These are phyloP conservation scores for Pseudorhiza aurosa DNA, from an alignment of 30 jellyfish, hydroid and myxozoan species.

Conservation along the genomic window DNA sequence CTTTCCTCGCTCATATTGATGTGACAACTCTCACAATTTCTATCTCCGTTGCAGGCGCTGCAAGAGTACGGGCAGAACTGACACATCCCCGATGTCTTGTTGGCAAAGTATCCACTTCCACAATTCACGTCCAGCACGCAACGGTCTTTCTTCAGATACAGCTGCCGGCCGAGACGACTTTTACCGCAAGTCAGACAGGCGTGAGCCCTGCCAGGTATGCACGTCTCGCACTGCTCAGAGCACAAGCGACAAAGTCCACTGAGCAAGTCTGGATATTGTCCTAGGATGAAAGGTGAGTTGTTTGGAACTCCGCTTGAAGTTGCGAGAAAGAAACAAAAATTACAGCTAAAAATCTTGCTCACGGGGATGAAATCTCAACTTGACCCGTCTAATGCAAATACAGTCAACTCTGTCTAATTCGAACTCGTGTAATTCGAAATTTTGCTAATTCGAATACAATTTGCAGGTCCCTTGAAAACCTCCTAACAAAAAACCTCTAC, in stretches of 20 bases:
- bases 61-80: conserved; percentile 88
- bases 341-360: too few relatives aligned
- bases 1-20: conserved; percentile 51
- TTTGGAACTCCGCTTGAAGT: too few relatives aligned
- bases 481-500: too few relatives aligned
- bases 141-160: conserved; percentile 63
- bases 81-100: conserved; percentile 75
- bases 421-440: too few relatives aligned
- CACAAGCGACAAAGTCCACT: conserved; percentile 76
- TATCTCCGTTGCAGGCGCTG: conserved; percentile 70
- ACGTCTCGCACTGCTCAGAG: conserved; percentile 60
- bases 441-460: too few relatives aligned
- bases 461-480: too few relatives aligned
- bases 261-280: conserved; percentile 73
- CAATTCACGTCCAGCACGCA: conserved; percentile 81
- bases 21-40: conserved; percentile 78
- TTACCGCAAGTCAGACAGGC: conserved; percentile 78
- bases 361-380: too few relatives aligned
- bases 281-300: too few relatives aligned
- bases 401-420: too few relatives aligned
- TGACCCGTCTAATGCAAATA: too few relatives aligned
- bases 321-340: too few relatives aligned
- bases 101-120: conserved; percentile 72
- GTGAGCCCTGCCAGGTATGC: conserved; percentile 80
- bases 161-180: conserved; percentile 3